A percentile compares a stretch with the other conserved stretches of the same genome.
phyloP scores from a whole-genome alignment of 2,113 vertebrate species.

The Cavia porcellus region DNA sequence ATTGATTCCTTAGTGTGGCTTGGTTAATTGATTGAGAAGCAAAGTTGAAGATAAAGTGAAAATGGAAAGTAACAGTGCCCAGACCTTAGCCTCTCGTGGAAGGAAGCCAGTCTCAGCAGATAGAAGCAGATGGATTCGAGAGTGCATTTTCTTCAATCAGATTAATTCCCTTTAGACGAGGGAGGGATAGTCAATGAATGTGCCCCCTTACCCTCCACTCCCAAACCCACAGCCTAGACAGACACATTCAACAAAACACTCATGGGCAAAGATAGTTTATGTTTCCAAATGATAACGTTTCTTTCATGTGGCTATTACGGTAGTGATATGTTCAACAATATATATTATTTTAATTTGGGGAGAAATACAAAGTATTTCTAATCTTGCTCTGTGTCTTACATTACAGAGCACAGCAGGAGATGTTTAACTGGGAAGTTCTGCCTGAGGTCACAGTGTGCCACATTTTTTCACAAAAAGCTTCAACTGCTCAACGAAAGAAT shows the following conservation, averaged over 20 bases:
- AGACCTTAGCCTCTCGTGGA: not conserved
- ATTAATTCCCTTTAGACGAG: not conserved
- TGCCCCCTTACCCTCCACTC: too few relatives aligned
- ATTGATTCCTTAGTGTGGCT: not conserved
- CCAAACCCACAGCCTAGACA: not conserved
- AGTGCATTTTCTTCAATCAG: not conserved
- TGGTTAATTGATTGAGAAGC: not conserved
- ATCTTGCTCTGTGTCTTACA: not conserved
- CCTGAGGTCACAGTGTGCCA: not conserved
- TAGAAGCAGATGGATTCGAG: not conserved
- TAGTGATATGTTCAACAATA: not conserved
- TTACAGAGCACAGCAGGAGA: conserved; percentile 33
- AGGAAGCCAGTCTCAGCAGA: not conserved
- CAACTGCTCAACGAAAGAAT: conserved; percentile 61
- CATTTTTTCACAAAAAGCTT: conserved; percentile 70
- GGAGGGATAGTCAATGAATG: not conserved
- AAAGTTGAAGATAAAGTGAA: not conserved
- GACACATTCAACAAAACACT: not conserved
- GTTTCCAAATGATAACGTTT: not conserved
- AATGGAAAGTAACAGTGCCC: not conserved
- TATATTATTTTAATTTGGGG: conserved; percentile 11
- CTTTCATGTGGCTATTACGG: not conserved
- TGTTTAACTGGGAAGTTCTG: conserved; percentile 69
- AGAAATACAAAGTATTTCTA: not conserved
- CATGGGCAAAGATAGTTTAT: not conserved